phyloP scores from a whole-genome alignment of 2,797 vertebrate genomes.

The Todus mexicanus region DNA sequence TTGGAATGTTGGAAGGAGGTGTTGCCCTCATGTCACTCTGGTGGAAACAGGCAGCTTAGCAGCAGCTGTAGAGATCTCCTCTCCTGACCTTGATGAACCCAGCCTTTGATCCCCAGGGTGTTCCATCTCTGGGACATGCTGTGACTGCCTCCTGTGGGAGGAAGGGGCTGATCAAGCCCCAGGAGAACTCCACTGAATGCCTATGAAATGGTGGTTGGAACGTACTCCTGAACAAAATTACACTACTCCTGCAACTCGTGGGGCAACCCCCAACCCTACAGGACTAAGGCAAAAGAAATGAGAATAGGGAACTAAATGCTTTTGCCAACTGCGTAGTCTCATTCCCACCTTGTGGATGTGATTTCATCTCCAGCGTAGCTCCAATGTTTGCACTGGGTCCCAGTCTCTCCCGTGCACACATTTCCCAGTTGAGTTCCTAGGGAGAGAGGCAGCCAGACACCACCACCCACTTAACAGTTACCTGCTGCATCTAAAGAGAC shows the following conservation, averaged over 20 bases:
- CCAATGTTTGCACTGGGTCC: neutral
- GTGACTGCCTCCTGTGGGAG: neutral
- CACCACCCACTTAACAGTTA: neutral
- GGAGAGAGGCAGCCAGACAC: neutral
- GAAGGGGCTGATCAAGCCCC: rapidly evolving
- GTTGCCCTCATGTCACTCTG: neutral
- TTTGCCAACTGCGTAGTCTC: neutral
- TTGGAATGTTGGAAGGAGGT: neutral
- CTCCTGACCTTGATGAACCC: neutral
- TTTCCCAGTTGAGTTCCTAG: neutral
- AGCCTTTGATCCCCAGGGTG: neutral
- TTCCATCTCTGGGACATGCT: neutral
- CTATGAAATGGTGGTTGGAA: neutral
- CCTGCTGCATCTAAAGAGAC: neutral
- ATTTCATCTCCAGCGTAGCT: neutral
- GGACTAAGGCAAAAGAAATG: neutral
- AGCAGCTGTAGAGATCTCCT: neutral
- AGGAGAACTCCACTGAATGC: neutral
- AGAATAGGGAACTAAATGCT: neutral
- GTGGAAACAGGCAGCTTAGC: neutral
- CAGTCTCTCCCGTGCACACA: neutral
- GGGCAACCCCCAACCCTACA: neutral
- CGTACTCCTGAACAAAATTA: neutral
- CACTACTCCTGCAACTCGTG: neutral
- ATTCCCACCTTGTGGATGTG: neutral